Percentiles rank a stretch among this genome's conserved stretches.
Conservation (phyloP, 1,140 invertebrate species). For the Drosophila truncata region DNA sequence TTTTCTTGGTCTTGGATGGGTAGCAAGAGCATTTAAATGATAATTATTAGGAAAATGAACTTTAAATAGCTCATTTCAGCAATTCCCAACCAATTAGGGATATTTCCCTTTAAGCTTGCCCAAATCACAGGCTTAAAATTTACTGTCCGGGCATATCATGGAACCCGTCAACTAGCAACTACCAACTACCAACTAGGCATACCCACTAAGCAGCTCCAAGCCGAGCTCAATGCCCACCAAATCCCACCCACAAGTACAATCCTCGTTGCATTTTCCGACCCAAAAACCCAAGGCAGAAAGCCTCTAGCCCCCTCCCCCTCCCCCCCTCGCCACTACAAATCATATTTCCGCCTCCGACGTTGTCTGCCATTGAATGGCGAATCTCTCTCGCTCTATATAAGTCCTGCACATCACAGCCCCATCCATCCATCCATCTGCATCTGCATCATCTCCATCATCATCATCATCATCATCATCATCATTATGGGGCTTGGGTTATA, state of each 20-base stretch:
- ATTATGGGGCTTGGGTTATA: conserved; percentile 38
- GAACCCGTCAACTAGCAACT: conserved; percentile 56
- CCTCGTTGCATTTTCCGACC: conserved; percentile 19
- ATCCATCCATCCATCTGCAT: conserved; percentile 18
- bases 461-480: conserved; percentile 20
- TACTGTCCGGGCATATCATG: conserved; percentile 6
- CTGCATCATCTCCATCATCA: conserved; percentile 17
- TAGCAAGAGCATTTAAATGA: accelerated
- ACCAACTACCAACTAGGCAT: conserved; percentile 7
- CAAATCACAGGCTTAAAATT: conserved; percentile 4
- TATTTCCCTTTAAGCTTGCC: background rate
- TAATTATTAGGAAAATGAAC: background rate
- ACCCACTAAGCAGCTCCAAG: conserved; percentile 25
- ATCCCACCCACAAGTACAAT: conserved; percentile 16
- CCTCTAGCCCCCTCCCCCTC: background rate
- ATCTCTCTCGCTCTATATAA: conserved; percentile 20
- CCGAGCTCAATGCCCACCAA: conserved; percentile 16
- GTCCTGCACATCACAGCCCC: conserved; percentile 31
- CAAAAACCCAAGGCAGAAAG: conserved; percentile 7
- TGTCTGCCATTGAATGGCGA: conserved; percentile 37
- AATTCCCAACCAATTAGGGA: background rate
- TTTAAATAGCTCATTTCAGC: no score
- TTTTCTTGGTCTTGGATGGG: accelerated
- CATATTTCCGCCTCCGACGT: conserved; percentile 33
- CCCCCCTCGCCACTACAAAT: conserved; percentile 10